Evolutionary conservation across 1,140 invertebrate species (phyloP), one percentile per base, ranked within the genome.

Genomic region (Pseudoatta argentina): DNA sequence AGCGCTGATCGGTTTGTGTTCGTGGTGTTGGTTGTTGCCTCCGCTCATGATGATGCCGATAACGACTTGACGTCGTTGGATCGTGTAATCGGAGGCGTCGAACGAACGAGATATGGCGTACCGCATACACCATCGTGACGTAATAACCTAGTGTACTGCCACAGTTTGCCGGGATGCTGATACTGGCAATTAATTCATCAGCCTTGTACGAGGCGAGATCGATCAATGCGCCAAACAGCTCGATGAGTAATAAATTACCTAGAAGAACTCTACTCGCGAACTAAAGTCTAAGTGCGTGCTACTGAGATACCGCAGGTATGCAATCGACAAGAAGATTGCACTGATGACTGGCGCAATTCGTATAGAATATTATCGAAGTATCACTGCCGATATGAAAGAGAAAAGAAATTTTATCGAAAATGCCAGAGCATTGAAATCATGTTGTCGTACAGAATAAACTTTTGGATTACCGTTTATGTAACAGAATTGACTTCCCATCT

Each of bases 151-250:
- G 77, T 61, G 51, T 39, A 75, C 76, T 63, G 55, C 86, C 30
- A 59, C 71, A 79, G 39, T 87, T 88, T 48, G 59, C 61, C 55
- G 4, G 82, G 2, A 24, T 27, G 51, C 76, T 67, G 71, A 88
- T 89, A 89, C 83, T 72, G 71, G 59, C 85, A 88, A 89, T 89
- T 89, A 88, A 89, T 89, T 89, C 77, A 79, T 89, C 88, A 86
- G 34, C 24, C 76, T 48, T 64, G 87, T 24, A 24, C 30, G 66
- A 44, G 69, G 27, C 48, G 87, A 71, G 76, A 88, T 81, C 61
- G 69, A 72, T 30, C 66, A 39, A n/a, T 34, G 59, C 61, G 77
- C 53, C 21, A 39, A 64, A 66, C 24, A 53, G 27, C 30, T 69
- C 53, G 87, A 73, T 59, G 72, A 82, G 79, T 87, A 87, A 86